A percentile compares a stretch with the other conserved stretches of the same genome.
Conservation (phyloP, 2,888 invertebrate genomes). For the Drepanosiphum platanoidis region DNA sequence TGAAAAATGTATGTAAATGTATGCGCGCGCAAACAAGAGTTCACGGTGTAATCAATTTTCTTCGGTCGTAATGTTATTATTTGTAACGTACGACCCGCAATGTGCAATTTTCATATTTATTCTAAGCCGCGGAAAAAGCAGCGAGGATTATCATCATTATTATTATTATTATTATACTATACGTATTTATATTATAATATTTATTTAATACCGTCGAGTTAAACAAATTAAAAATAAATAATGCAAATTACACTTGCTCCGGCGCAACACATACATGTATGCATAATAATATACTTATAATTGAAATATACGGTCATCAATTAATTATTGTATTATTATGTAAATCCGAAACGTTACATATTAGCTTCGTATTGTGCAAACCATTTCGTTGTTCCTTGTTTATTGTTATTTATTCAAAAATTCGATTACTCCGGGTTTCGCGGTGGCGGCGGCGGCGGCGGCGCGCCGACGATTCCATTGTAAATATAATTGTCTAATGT, state of each 20-base stretch:
- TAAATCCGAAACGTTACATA: not conserved
- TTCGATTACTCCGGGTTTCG: not conserved
- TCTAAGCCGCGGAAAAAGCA: not conserved
- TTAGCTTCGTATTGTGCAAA: not conserved
- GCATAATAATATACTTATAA: not conserved
- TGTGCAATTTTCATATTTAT: not conserved
- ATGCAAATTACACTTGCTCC: not conserved
- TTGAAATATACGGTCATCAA: not conserved
- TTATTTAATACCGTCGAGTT: not conserved
- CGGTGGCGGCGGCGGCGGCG: no score
- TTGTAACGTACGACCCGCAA: not conserved
- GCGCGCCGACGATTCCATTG: not conserved
- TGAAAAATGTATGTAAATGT: not conserved
- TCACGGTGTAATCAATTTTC: constrained; percentile 13
- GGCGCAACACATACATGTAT: not conserved
- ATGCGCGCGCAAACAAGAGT: constrained; percentile 1
- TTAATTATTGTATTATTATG: constrained; percentile 16
- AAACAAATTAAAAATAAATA: constrained; percentile 35
- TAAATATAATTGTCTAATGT: no score
- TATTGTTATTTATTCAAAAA: not conserved
- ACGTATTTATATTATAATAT: no score
- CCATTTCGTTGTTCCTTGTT: not conserved
- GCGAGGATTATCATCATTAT: not conserved
- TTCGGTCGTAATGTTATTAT: not conserved
- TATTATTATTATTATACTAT: no score